These are phyloP conservation scores for Callimorpha dominula DNA, from an alignment of 2,888 invertebrate genomes.

Conservation along the genomic window DNA sequence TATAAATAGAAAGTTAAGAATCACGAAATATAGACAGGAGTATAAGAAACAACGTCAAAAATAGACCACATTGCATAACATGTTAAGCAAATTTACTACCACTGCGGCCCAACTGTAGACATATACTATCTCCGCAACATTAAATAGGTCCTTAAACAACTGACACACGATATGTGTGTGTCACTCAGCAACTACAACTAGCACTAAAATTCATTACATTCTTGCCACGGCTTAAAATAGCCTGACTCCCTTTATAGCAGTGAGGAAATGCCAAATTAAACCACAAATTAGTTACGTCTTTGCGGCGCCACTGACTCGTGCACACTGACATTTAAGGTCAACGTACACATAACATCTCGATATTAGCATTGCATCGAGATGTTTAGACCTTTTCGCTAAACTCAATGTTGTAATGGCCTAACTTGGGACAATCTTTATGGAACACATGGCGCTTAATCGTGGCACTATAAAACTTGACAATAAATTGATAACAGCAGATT, in stretches of 20 bases:
- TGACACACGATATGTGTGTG: conserved; percentile 5
- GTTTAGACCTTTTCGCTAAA: background rate
- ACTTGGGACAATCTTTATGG: background rate
- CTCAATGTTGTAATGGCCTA: background rate
- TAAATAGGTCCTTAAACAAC: background rate
- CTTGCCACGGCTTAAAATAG: conserved; percentile 42
- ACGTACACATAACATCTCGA: background rate
- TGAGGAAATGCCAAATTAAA: conserved; percentile 53
- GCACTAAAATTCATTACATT: conserved; percentile 27
- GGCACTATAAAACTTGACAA: no score
- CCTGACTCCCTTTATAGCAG: conserved; percentile 31
- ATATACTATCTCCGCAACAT: background rate
- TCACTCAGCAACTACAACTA: conserved; percentile 6
- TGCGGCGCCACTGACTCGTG: conserved; percentile 13
- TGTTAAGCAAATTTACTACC: background rate
- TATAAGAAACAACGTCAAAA: background rate
- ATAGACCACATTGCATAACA: background rate
- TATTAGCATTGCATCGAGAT: background rate
- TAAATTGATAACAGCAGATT: no score
- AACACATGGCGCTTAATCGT: no score
- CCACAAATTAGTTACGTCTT: conserved; percentile 32
- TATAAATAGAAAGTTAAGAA: no score
- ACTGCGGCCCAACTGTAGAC: no score
- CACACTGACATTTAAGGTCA: conserved; percentile 6
- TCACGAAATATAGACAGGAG: background rate